Conservation (phyloP, 2,113 vertebrate genomes). For the Pristiophorus japonicus region DNA sequence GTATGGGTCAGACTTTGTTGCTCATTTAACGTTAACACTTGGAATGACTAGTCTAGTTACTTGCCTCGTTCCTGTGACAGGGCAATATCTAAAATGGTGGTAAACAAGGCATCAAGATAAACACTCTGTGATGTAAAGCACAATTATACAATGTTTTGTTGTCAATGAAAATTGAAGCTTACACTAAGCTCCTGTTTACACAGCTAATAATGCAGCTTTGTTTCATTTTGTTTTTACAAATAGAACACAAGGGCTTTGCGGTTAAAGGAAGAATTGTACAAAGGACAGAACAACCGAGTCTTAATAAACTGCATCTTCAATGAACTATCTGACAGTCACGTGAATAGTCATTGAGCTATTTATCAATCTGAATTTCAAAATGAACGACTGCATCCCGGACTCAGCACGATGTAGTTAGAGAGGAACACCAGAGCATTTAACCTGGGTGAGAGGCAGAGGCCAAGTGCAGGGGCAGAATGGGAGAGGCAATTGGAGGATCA, state of each 20-base stretch:
- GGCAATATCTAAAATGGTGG: neutral
- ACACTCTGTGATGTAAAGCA: neutral
- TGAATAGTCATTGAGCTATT: neutral
- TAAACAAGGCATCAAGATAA: neutral
- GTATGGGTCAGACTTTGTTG: neutral
- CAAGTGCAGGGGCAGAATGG: neutral
- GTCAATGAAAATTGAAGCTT: neutral
- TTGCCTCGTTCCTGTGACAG: neutral
- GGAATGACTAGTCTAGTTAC: neutral
- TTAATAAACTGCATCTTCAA: neutral
- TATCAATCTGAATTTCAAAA: neutral
- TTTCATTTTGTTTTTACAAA: neutral
- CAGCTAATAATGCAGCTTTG: neutral
- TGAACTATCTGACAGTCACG: neutral
- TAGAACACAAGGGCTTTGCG: neutral
- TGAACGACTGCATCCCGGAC: neutral
- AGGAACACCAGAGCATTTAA: neutral
- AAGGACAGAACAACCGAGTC: neutral
- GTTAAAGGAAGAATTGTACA: slow-evolving; percentile 3
- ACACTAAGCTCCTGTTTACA: slow-evolving; percentile 7
- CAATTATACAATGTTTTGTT: neutral
- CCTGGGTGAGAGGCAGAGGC: neutral
- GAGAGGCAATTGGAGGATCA: neutral
- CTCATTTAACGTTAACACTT: neutral
- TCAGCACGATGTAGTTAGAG: neutral